These are phyloP conservation scores for Drosophila putrida DNA, from an alignment of 2,888 invertebrate genomes.

Conservation along the genomic window DNA sequence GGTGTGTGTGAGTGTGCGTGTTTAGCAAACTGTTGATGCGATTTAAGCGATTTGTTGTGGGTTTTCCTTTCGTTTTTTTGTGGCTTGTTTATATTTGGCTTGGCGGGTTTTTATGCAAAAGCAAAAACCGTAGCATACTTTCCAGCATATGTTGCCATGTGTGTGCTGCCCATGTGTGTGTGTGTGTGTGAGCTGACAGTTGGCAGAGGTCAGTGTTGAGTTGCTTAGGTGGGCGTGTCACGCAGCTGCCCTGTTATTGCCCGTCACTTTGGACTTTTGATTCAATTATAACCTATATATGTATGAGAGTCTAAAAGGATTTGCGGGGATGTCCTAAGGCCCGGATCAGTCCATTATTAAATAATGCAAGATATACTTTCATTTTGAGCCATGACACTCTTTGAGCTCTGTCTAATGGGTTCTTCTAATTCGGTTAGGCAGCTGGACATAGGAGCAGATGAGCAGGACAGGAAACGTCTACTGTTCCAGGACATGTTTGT, in stretches of 20 bases:
- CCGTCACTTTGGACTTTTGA: conserved; percentile 41
- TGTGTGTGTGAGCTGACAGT: conserved; percentile 22
- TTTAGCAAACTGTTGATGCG: conserved; percentile 81
- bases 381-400: conserved; percentile 25
- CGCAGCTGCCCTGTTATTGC: conserved; percentile 15
- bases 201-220: conserved; percentile 56
- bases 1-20: conserved; percentile 38
- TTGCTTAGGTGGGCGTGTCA: conserved; percentile 30
- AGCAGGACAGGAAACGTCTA: conserved; percentile 1
- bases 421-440: conserved; percentile 68
- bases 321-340: conserved; percentile 42
- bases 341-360: conserved; percentile 56
- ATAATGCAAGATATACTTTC: conserved; percentile 61
- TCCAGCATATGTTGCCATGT: conserved; percentile 48
- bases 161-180: conserved; percentile 13
- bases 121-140: conserved; percentile 62
- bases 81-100: conserved; percentile 56
- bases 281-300: conserved; percentile 71
- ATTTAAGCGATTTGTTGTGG: conserved; percentile 81
- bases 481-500: conserved; percentile 22
- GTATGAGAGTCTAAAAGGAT: conserved; percentile 67
- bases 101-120: conserved; percentile 61
- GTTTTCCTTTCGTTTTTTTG: conserved; percentile 53
- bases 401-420: conserved; percentile 61
- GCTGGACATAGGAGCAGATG: background rate